Evolutionary conservation across 2,888 invertebrate species (phyloP).

Genomic region (Eupelmus urozonus): DNA sequence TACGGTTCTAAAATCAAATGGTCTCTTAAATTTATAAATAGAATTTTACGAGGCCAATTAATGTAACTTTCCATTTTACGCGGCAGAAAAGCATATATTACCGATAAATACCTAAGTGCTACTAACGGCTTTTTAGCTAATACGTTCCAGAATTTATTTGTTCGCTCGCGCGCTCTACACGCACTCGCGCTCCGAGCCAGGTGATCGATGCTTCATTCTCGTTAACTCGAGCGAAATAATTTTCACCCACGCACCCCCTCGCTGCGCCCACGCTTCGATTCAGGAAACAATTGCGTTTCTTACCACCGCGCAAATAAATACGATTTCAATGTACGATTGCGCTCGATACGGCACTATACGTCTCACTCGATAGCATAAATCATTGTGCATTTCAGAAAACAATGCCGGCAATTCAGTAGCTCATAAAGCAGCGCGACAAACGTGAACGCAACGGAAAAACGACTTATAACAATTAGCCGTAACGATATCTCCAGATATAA

Average conservation of each 20-base stretch:
- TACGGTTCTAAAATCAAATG: not conserved
- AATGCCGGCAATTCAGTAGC: no score
- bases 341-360: no score
- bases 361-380: no score
- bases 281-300: slow-evolving; percentile 44
- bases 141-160: not conserved
- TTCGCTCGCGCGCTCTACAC: slow-evolving; percentile 1
- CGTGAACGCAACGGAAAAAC: no score
- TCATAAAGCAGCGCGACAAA: no score
- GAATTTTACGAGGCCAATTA: not conserved
- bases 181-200: not conserved
- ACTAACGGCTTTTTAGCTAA: not conserved
- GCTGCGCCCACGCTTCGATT: slow-evolving; percentile 15
- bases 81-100: not conserved
- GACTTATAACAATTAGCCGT: not conserved
- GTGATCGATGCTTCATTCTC: slow-evolving; percentile 17
- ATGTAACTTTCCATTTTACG: not conserved
- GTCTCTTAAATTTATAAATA: not conserved
- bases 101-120: not conserved
- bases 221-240: slow-evolving; percentile 40
- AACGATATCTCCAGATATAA: not conserved
- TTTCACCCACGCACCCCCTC: not conserved
- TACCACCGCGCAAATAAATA: slow-evolving; percentile 32
- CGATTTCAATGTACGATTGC: not conserved
- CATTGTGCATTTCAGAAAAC: no score